These are phyloP conservation scores for Allolobophora icterica DNA, from an alignment of 2,888 invertebrate genomes.

Conservation along the genomic window DNA sequence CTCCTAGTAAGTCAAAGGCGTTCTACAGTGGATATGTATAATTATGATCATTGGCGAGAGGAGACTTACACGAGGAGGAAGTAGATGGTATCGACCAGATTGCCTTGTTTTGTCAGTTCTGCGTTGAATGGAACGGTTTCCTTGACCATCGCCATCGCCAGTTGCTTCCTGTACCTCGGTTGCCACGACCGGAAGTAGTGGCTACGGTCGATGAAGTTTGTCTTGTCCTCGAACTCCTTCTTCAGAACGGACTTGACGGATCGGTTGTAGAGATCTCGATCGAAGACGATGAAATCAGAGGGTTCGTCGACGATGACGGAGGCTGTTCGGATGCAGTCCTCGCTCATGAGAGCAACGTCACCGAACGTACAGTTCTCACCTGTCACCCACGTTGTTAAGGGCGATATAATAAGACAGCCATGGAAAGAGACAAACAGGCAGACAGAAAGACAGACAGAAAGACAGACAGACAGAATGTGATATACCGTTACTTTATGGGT, in stretches of 20 bases:
- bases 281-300: conserved; percentile 62
- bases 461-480: no score
- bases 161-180: conserved; percentile 61
- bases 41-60: background rate
- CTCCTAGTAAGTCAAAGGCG: no score
- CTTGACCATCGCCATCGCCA: conserved; percentile 64
- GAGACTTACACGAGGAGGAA: conserved; percentile 59
- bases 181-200: conserved; percentile 59
- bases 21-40: no score
- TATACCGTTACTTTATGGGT: no score
- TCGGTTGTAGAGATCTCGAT: conserved; percentile 60
- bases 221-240: conserved; percentile 61
- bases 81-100: conserved; percentile 57
- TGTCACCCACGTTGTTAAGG: conserved; percentile 40
- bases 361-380: conserved; percentile 62
- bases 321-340: conserved; percentile 63
- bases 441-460: background rate
- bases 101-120: conserved; percentile 58
- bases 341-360: conserved; percentile 62
- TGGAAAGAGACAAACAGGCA: background rate
- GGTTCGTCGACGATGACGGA: conserved; percentile 61
- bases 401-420: background rate
- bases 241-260: conserved; percentile 60
- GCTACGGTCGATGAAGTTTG: conserved; percentile 54
- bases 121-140: conserved; percentile 59